A percentile compares a stretch with the other conserved stretches of the same genome.
phyloP scores from a whole-genome alignment of 2,888 invertebrate species.

The Cacoxenus indagator region DNA sequence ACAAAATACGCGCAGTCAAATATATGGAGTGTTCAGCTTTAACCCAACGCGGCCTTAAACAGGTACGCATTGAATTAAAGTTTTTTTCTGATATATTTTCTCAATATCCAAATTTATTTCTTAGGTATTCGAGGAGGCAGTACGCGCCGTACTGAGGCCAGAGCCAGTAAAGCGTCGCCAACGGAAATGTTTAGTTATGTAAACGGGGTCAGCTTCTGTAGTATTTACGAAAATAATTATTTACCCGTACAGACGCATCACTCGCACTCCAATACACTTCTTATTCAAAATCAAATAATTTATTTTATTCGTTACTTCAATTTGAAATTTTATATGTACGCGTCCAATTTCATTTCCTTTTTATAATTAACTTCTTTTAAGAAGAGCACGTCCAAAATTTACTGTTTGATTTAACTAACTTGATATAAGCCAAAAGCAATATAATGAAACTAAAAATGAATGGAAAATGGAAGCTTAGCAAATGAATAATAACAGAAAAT shows the following conservation, averaged over 20 bases:
- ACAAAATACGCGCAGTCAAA: constrained; percentile 98
- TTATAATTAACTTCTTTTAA: neutral
- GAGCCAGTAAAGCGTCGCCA: constrained; percentile 96
- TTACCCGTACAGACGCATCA: constrained; percentile 16
- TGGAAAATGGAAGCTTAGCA: neutral
- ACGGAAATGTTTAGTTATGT: constrained; percentile 88
- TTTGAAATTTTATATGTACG: neutral
- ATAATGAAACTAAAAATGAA: neutral
- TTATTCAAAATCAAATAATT: constrained; percentile 33
- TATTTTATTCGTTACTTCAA: constrained; percentile 8
- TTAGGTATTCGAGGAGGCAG: constrained; percentile 99
- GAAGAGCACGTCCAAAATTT: neutral
- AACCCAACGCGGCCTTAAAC: constrained; percentile 97
- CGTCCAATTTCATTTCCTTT: neutral
- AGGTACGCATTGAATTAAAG: constrained; percentile 71
- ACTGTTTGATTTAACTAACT: neutral
- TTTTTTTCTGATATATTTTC: neutral
- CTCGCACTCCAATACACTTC: constrained; percentile 15
- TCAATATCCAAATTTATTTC: constrained; percentile 6
- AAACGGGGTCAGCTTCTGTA: constrained; percentile 66
- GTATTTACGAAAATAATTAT: constrained; percentile 18
- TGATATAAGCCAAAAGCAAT: neutral
- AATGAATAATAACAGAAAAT: neutral
- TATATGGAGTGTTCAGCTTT: constrained; percentile 99
- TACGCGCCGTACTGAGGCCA: constrained; percentile 95